Percentiles rank a stretch among this genome's conserved stretches.
Conservation (phyloP, 1,140 invertebrate species). For the Nasonia longicornis region DNA sequence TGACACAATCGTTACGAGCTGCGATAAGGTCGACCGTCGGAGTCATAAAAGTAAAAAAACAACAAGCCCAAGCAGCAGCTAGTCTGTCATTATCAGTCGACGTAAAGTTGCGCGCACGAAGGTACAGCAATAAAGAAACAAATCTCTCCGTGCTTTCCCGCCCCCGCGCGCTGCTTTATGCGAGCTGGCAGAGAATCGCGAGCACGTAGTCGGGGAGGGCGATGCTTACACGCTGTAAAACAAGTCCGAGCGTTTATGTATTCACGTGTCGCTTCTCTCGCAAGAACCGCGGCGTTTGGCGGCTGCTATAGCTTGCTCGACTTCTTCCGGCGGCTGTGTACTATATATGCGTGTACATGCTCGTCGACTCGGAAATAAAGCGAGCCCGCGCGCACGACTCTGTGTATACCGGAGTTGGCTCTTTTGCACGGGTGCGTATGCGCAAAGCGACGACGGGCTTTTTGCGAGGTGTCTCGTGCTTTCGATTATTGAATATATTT, state of each 20-base stretch:
- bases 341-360: neutral
- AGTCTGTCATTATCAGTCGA: neutral
- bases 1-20: too few species aligned
- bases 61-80: neutral
- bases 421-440: neutral
- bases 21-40: too few species aligned
- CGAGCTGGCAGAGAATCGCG: neutral
- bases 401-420: neutral
- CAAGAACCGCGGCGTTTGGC: neutral
- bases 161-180: neutral
- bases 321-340: neutral
- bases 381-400: neutral
- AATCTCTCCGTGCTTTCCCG: neutral
- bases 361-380: neutral
- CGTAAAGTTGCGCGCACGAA: neutral
- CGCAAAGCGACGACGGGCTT: neutral
- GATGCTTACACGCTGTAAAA: constrained; percentile 1
- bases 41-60: neutral
- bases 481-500: too few species aligned
- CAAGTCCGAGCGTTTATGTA: neutral
- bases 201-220: neutral
- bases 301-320: neutral
- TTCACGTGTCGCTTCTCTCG: neutral
- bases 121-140: neutral
- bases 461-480: neutral